Conservation (phyloP, 2,113 vertebrate species). For the Loxodonta africana region DNA sequence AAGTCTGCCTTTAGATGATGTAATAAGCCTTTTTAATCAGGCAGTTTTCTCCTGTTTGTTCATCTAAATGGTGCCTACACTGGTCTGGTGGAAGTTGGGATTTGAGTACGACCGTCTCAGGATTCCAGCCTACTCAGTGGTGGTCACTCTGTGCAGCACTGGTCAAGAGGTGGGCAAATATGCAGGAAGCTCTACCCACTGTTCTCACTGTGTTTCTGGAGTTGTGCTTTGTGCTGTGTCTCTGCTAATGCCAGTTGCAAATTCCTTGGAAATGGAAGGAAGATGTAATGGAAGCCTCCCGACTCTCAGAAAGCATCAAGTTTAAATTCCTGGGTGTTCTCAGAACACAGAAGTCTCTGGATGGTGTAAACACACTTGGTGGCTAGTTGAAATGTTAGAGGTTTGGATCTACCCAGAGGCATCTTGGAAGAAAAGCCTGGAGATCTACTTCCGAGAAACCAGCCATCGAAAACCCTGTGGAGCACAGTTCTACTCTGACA, state of each 20-base stretch:
- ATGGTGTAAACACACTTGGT: not conserved
- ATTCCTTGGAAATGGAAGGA: constrained; percentile 33
- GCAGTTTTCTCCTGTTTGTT: not conserved
- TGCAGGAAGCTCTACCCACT: not conserved
- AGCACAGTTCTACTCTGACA: not conserved
- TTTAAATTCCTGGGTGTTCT: not conserved
- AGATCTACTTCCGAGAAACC: not conserved
- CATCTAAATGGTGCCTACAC: not conserved
- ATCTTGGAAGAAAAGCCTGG: not conserved
- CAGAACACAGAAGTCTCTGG: not conserved
- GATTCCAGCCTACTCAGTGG: not conserved
- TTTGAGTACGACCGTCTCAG: not conserved
- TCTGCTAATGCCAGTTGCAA: not conserved
- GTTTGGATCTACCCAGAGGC: not conserved
- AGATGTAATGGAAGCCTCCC: not conserved
- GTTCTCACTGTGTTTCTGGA: not conserved
- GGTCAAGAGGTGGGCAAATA: not conserved
- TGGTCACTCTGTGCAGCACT: rapidly evolving
- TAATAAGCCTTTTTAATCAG: constrained; percentile 32
- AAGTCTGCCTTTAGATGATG: not conserved
- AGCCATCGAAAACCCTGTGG: not conserved
- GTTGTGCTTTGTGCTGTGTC: not conserved
- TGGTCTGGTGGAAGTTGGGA: not conserved
- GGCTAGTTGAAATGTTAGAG: not conserved
- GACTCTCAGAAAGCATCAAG: not conserved